Evolutionary conservation across 2,113 vertebrate species (phyloP).

Genomic region (Hippocampus barbouri): DNA sequence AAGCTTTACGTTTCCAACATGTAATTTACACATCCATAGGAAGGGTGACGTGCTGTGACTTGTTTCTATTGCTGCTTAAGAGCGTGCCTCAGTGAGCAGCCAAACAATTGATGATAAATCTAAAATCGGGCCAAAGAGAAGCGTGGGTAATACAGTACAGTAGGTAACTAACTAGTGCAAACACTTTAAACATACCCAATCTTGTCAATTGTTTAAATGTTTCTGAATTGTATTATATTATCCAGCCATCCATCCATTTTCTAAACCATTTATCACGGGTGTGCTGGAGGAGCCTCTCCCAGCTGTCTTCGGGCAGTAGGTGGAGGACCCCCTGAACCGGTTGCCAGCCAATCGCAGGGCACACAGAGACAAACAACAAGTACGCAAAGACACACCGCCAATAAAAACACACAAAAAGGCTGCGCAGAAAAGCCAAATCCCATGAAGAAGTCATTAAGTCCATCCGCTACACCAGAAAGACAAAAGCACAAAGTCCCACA

Average conservation of each 20-base stretch:
- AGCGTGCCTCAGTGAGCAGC: neutral
- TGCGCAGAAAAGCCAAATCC: conserved; percentile 26
- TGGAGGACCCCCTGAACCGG: too few species aligned
- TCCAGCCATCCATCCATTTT: too few species aligned
- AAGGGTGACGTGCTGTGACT: neutral
- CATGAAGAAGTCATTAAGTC: conserved; percentile 50
- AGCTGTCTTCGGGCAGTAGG: too few species aligned
- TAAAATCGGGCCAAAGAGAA: too few species aligned
- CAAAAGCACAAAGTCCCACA: conserved; percentile 13
- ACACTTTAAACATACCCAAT: too few species aligned
- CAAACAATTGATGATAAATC: neutral
- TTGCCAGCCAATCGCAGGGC: too few species aligned
- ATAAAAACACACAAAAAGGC: conserved; percentile 8
- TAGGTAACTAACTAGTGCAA: too few species aligned
- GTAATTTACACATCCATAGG: neutral
- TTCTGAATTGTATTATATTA: too few species aligned
- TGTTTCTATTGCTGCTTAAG: neutral
- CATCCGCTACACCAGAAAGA: conserved; percentile 27
- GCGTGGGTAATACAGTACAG: too few species aligned
- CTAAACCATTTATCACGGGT: too few species aligned
- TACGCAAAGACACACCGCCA: conserved; percentile 27
- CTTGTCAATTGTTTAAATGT: too few species aligned
- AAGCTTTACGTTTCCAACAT: neutral
- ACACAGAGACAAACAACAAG: conserved; percentile 8
- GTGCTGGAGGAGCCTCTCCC: too few species aligned